Evolutionary conservation across 2,797 vertebrate species (phyloP), one percentile per base, ranked within the genome.

Genomic region (Jordanella pulchra): DNA sequence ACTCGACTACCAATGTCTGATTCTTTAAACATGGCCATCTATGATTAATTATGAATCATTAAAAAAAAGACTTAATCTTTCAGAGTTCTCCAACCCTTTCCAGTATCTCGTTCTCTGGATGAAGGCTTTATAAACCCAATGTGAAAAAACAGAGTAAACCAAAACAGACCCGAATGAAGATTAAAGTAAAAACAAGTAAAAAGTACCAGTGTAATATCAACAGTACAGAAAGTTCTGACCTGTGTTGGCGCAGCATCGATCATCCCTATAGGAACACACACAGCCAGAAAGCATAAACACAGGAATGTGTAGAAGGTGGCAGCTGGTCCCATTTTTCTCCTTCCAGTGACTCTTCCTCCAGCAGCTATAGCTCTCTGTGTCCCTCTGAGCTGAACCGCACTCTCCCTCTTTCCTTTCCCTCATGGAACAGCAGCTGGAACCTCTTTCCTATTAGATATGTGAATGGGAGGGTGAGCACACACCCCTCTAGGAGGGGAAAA

Each of bases 261-360:
- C 18, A 45, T 78, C 79, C 80, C 77, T 10, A 84, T 11, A 32
- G 89, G 82, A 77, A 78, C 70, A 69, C 74, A 65, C 69, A 71
- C 61, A 35, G 75, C 75, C 83, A 91, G 76, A n/a, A 74, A 83
- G 12, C 67, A 90, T 30, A 94, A 74, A 72, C 88, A 92, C 86
- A 94, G 71, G 5, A 91, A 78, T 67, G 87, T 81, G 69, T 91
- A 82, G 50, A 90, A 87, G 71, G 89, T 56, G 66, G 82, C 85
- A 67, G 87, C 83, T 17, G 81, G 78, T 83, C 83, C 90, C 93
- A 93, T 93, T 87, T 90, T 92, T 79, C 74, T 76, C 81, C 75
- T 73, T 78, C 78, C 25, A 28, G 48, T 55, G 50, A 72, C 65
- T 82, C 63, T 63, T 73, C 65, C 77, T 72, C 69, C 73, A 70